Conservation (phyloP, 2,797 vertebrate genomes). For the Dromococcyx pavoninus region DNA sequence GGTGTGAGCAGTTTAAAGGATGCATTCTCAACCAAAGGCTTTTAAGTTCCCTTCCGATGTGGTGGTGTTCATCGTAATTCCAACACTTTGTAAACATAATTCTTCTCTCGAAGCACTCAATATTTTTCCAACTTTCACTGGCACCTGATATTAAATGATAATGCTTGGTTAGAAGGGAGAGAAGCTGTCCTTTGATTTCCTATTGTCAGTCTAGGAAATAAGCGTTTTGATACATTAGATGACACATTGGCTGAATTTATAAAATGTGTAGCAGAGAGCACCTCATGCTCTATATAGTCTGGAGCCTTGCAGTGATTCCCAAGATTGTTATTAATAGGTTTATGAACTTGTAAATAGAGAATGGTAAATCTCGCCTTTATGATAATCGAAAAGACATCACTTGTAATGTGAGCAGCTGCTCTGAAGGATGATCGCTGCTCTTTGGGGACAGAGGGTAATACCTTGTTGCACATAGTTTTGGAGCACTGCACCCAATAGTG, state of each 20-base stretch:
- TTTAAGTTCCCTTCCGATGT: background rate
- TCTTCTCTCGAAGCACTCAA: background rate
- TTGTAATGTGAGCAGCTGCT: conserved; percentile 17
- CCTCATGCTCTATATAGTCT: background rate
- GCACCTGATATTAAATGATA: conserved; percentile 57
- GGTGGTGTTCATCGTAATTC: background rate
- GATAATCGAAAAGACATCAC: conserved; percentile 62
- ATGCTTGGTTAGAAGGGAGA: background rate
- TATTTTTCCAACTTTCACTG: conserved; percentile 18
- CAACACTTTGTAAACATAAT: background rate
- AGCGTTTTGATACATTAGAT: conserved; percentile 36
- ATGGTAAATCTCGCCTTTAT: conserved; percentile 43
- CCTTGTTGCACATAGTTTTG: background rate
- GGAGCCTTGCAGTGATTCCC: conserved; percentile 2
- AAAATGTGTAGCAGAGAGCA: conserved; percentile 19
- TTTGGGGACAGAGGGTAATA: background rate
- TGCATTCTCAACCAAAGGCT: background rate
- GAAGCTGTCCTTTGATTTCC: conserved; percentile 5
- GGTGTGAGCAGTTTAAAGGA: background rate
- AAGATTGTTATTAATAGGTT: conserved; percentile 63
- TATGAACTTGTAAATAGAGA: conserved; percentile 42
- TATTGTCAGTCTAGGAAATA: conserved; percentile 46
- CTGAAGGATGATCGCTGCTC: background rate
- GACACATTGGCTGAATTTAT: conserved; percentile 19
- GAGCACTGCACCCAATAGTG: background rate